Base-by-base conservation (phyloP, 2,888 invertebrate genomes). In the Mellilla xanthometata region DNA sequence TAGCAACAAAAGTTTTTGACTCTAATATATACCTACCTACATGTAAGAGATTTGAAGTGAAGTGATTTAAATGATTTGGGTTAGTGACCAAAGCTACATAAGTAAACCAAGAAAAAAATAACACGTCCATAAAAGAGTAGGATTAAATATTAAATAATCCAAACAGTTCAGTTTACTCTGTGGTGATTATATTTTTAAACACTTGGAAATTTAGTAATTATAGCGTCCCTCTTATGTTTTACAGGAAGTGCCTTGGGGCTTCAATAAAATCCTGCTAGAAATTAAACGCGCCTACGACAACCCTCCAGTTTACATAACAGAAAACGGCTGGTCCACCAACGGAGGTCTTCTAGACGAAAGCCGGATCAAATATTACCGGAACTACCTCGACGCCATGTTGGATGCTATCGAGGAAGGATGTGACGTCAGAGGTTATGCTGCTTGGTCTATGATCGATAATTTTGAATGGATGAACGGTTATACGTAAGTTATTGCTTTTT, bases 391-490 rank as follows among this genome's bases (percentile, higher is more conserved):
- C 12, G 84, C 85, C 2, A 40, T 91, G 44, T 49, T 91, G 11
- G 78, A 90, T 33, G 91, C 91, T 0, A 54, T 91, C 0, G 69
- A 83, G 4, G 83, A 90, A 3, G 88, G 87, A 0, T 90, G 87
- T 41, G 76, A 91, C 54, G 65, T 92, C 0, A 70, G 58, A 44
- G 92, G 90, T 0, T 94, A 93, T 60, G 85, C 90, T 0, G 89
- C 85, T 0, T 93, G 93, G 92, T 92, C 92, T 19, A 69, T 94
- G 3, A 84, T 93, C 63, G 94, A 94, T 58, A 93, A 91, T 57
- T 93, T 93, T 58, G 93, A 93, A 67, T 94, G 93, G 93, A 68
- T 68, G 8, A 58, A 62, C 28, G 93, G 93, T 22, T 93, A 91
- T 61, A 80, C 71, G 89, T 91, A 67, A 84, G 89, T 71, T 40